Evolutionary conservation across 1,140 invertebrate species (phyloP), one percentile per base, ranked within the genome.

Genomic region (Pissodes strobi): DNA sequence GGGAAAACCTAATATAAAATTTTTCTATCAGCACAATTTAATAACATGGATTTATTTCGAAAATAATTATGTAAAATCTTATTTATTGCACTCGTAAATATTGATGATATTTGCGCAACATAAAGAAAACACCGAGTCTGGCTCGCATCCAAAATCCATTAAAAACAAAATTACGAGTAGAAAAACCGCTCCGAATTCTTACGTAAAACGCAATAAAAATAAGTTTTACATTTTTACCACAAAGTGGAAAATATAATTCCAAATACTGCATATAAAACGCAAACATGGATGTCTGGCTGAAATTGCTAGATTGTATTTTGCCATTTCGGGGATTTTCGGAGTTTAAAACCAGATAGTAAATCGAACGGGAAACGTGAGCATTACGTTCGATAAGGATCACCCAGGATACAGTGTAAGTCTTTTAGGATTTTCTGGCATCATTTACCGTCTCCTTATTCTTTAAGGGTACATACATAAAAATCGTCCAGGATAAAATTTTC

Each of bases 301-400:
- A 10, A 45, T 45, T 15, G 17, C 41, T 45, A 49, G 23, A 56
- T 25, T 25, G 53, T 56, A 41, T 43, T 30, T 30, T 58, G 37
- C 25, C 19, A 38, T 58, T 30, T 30, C 15, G 56, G 41, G 23
- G 19, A 46, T 43, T 58, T 45, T 46, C 4, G 37, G 13, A 58
- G 8, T 46, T 58, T 23, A 5, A 58, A 46, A 25, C 41, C 56
- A 58, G 38, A 27, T 41, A 30, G 56, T 58, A 58, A 58, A 58
- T 58, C 56, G 56, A 58, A 46, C 39, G 9, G 27, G 39, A 58
- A 46, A 58, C 22, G 17, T 41, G 41, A 46, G 27, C 56, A 46
- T 58, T 46, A 58, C 43, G 41, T 43, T 45, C 56, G 56, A 43
- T 58, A 46, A 46, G 56, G 23, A 46, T 58, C 56, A 34, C 4